A percentile compares a stretch with the other conserved stretches of the same genome.
phyloP scores from a whole-genome alignment of 2,888 invertebrate genomes.

The Athrips mouffetella region DNA sequence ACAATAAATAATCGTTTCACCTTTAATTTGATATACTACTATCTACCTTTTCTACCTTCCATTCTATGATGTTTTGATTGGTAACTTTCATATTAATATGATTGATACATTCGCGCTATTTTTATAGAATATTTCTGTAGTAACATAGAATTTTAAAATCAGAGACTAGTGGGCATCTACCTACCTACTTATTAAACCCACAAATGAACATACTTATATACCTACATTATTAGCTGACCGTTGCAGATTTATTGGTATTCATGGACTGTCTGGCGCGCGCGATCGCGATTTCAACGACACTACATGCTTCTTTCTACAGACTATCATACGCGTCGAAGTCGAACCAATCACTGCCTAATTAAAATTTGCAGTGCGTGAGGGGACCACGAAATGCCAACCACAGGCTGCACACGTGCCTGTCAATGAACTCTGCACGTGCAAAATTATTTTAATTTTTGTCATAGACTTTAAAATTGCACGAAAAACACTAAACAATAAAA shows the following conservation, averaged over 20 bases:
- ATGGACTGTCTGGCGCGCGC: constrained; percentile 42
- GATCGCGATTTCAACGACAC: constrained; percentile 56
- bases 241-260: constrained; percentile 57
- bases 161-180: too few relatives aligned
- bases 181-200: too few relatives aligned
- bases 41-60: too few relatives aligned
- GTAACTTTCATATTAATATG: too few relatives aligned
- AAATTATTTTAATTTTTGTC: background rate
- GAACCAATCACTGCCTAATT: constrained; percentile 71
- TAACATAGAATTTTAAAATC: too few relatives aligned
- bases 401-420: constrained; percentile 75
- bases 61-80: too few relatives aligned
- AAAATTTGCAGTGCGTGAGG: constrained; percentile 74
- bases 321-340: constrained; percentile 55
- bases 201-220: constrained; percentile 14
- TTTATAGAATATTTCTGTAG: too few relatives aligned
- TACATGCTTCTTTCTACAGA: constrained; percentile 44
- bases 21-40: too few relatives aligned
- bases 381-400: constrained; percentile 64
- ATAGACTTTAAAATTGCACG: background rate
- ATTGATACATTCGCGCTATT: background rate
- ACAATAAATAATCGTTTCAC: constrained; percentile 36
- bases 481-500: background rate
- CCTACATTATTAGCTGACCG: constrained; percentile 31
- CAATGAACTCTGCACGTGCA: constrained; percentile 64